These are phyloP conservation scores for Harpagifer antarcticus DNA, from an alignment of 2,797 vertebrate species.

Conservation along the genomic window DNA sequence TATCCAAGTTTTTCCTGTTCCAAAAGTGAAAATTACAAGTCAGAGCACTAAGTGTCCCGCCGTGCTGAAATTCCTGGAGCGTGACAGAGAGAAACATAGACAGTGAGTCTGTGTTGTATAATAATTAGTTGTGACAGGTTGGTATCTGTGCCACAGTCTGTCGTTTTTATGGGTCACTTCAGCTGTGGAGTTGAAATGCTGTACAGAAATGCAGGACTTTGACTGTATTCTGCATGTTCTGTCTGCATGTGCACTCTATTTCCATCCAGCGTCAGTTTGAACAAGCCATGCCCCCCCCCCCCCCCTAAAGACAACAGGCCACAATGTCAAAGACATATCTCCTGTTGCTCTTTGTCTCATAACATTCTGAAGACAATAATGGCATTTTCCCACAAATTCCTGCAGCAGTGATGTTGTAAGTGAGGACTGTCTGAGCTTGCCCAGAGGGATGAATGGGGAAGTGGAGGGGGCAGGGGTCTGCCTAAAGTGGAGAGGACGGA, in stretches of 20 bases:
- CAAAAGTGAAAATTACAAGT: conserved; percentile 12
- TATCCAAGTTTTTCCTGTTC: background rate
- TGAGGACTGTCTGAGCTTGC: conserved; percentile 61
- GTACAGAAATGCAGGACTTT: conserved; percentile 10
- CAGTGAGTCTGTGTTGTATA: conserved; percentile 16
- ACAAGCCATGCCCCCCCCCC: background rate
- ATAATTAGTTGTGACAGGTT: conserved; percentile 70
- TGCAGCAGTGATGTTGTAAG: conserved; percentile 41
- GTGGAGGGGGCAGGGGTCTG: conserved; percentile 12
- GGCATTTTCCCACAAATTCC: conserved; percentile 57
- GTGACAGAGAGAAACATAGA: conserved; percentile 31
- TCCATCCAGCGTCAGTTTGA: background rate
- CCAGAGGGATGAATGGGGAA: conserved; percentile 23
- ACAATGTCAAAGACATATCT: conserved; percentile 6
- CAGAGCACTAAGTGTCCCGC: conserved; percentile 8
- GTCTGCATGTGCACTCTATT: background rate
- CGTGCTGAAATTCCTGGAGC: conserved; percentile 17
- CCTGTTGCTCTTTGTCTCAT: conserved; percentile 12
- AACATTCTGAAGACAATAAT: conserved; percentile 44
- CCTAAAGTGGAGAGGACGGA: conserved; percentile 1
- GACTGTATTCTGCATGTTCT: background rate
- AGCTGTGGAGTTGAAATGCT: conserved; percentile 24
- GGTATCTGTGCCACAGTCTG: conserved; percentile 64
- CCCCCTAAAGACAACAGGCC: conserved; percentile 8
- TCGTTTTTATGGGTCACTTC: conserved; percentile 74